phyloP scores from a whole-genome alignment of 2,797 vertebrate species.

The Phalloptychus januarius region DNA sequence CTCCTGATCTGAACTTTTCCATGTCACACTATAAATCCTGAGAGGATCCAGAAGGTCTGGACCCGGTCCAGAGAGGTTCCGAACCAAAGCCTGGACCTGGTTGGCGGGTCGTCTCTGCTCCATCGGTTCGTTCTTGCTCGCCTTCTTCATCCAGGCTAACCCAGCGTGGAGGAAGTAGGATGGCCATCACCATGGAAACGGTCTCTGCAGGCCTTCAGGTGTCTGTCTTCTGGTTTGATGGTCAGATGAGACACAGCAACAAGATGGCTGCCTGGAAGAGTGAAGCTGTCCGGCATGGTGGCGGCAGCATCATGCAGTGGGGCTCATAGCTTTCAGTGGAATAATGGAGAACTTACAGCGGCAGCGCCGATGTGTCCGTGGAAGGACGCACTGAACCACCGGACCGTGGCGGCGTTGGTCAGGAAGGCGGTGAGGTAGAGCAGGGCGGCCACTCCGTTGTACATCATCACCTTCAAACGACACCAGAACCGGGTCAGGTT shows the following conservation, averaged over 20 bases:
- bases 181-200: neutral
- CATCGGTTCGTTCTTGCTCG: too few species aligned
- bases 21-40: too few species aligned
- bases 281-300: neutral
- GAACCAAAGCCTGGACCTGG: too few species aligned
- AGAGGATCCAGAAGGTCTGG: too few species aligned
- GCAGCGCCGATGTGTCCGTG: slow-evolving; percentile 82
- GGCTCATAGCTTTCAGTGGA: neutral
- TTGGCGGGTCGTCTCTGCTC: too few species aligned
- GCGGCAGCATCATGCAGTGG: neutral
- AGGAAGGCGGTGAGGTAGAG: slow-evolving; percentile 89
- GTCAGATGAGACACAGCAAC: neutral
- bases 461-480: slow-evolving; percentile 75
- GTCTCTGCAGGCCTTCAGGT: neutral
- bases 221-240: neutral
- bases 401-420: slow-evolving; percentile 74
- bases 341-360: slow-evolving; percentile 81
- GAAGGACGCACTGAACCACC: fast-evolving
- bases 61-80: too few species aligned
- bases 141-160: neutral
- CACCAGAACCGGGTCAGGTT: neutral
- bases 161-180: too few species aligned
- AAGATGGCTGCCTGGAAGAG: neutral
- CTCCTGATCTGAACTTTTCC: neutral
- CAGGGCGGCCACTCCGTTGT: slow-evolving; percentile 72